phyloP scores from a whole-genome alignment of 2,797 vertebrate species.

The Chiropotes sagulatus region DNA sequence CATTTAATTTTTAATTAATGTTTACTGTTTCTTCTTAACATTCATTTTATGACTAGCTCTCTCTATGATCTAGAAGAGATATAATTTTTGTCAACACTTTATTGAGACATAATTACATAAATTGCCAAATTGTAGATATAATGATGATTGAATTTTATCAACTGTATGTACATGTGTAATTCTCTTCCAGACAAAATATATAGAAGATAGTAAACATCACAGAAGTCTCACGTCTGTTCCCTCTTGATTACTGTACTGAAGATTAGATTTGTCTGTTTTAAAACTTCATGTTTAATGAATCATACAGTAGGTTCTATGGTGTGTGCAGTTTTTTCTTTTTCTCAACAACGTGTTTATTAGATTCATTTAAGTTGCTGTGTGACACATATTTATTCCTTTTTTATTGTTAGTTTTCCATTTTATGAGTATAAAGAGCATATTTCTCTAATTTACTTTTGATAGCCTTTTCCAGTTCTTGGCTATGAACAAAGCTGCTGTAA shows the following conservation, averaged over 20 bases:
- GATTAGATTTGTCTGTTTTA: background rate
- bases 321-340: background rate
- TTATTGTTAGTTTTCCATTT: background rate
- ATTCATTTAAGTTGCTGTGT: background rate
- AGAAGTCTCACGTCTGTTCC: background rate
- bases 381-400: background rate
- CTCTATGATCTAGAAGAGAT: background rate
- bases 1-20: background rate
- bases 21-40: background rate
- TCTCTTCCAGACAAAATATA: background rate
- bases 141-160: background rate
- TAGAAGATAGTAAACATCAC: background rate
- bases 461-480: background rate
- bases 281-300: background rate
- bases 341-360: background rate
- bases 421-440: background rate
- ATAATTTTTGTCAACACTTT: background rate
- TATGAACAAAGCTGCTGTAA: background rate
- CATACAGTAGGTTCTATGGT: background rate
- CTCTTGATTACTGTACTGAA: background rate
- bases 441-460: background rate
- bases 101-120: background rate
- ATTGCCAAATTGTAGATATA: background rate
- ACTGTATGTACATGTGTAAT: background rate
- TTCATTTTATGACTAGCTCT: background rate